A percentile compares a stretch with the other conserved stretches of the same genome.
phyloP scores from a whole-genome alignment of 2,113 vertebrate species.

The Dromas ardeola region DNA sequence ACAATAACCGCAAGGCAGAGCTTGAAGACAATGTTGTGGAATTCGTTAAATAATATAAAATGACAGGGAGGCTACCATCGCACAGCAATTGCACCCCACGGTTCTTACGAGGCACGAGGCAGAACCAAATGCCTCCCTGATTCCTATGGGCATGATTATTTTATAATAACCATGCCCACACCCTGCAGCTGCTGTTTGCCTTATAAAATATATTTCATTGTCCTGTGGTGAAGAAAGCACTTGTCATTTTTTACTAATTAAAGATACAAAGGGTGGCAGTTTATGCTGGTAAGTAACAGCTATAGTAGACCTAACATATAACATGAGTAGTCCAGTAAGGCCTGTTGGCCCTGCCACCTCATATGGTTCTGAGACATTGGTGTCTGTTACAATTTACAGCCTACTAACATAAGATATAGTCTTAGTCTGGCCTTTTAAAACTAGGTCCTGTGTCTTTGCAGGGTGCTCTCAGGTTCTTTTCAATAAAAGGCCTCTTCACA shows the following conservation, averaged over 20 bases:
- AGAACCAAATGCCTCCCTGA: constrained; percentile 38
- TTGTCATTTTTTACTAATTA: neutral
- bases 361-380: neutral
- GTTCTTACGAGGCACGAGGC: constrained; percentile 35
- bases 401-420: neutral
- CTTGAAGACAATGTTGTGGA: constrained; percentile 27
- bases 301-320: neutral
- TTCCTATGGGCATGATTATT: neutral
- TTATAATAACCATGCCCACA: neutral
- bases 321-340: neutral
- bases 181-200: constrained; percentile 38
- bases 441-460: neutral
- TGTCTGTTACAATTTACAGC: neutral
- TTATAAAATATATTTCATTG: constrained; percentile 9
- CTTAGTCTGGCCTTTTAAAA: neutral
- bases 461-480: neutral
- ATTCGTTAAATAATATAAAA: constrained; percentile 60
- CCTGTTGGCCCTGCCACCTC: neutral
- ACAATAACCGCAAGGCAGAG: constrained; percentile 45
- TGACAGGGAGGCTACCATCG: constrained; percentile 40
- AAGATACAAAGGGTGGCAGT: neutral
- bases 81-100: constrained; percentile 25
- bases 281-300: neutral
- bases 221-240: neutral
- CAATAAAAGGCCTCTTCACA: neutral